Evolutionary conservation across 2,113 vertebrate species (phyloP).

Genomic region (Sphyrna mokarran): DNA sequence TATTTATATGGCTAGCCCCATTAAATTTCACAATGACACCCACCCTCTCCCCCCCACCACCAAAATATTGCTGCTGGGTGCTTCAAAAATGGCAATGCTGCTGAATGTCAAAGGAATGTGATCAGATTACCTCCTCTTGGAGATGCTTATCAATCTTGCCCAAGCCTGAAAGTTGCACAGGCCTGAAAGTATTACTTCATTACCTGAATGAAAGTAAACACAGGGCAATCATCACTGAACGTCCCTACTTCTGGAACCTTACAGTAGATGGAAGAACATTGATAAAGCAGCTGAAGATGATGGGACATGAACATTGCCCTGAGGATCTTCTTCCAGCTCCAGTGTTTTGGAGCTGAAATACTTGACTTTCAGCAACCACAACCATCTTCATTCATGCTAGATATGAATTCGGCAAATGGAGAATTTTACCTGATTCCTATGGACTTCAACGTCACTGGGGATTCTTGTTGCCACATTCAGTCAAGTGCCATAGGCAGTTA

Average conservation of each 20-base stretch:
- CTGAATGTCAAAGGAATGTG: background rate
- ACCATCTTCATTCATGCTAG: background rate
- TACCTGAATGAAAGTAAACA: background rate
- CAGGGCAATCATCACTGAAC: background rate
- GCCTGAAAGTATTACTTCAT: background rate
- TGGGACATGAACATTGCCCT: background rate
- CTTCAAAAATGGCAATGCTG: background rate
- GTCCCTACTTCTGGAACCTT: background rate
- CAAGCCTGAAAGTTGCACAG: background rate
- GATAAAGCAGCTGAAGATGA: background rate
- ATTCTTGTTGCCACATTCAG: background rate
- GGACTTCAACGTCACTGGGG: background rate
- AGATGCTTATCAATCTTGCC: background rate
- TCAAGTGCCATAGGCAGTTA: background rate
- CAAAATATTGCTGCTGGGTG: background rate
- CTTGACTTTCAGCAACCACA: background rate
- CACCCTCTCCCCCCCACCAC: no score
- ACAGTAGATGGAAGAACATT: background rate
- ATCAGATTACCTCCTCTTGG: background rate
- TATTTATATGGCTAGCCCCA: background rate
- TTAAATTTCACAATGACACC: background rate
- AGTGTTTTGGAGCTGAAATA: background rate
- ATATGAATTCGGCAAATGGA: background rate
- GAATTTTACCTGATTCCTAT: background rate
- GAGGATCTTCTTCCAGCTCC: background rate